Evolutionary conservation across 2,888 invertebrate species (phyloP).

Genomic region (Callyntrura guangdongensis): DNA sequence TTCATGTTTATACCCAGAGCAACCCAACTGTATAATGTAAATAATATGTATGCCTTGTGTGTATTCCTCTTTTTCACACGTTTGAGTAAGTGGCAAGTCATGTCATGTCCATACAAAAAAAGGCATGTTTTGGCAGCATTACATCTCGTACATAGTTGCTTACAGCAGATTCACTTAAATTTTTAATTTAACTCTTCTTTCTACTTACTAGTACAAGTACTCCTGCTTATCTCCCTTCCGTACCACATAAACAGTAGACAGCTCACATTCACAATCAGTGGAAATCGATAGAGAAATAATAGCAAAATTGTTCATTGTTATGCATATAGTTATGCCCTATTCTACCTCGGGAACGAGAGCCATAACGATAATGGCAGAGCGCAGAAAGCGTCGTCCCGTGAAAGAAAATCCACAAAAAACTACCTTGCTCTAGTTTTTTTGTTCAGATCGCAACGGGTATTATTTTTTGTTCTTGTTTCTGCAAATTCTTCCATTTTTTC

Average conservation of each 20-base stretch:
- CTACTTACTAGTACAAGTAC: neutral
- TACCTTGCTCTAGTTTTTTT: no score
- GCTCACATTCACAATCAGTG: neutral
- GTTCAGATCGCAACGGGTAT: no score
- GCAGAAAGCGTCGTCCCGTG: neutral
- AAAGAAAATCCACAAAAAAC: no score
- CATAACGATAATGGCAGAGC: neutral
- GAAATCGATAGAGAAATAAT: slow-evolving; percentile 9
- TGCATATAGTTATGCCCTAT: slow-evolving; percentile 1
- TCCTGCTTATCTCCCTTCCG: no score
- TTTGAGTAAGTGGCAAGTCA: slow-evolving; percentile 21
- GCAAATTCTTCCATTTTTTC: neutral
- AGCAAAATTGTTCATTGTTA: slow-evolving; percentile 11
- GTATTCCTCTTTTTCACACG: slow-evolving; percentile 2
- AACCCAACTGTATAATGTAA: no score
- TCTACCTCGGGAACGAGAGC: neutral
- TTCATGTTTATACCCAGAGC: neutral
- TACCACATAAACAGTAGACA: neutral
- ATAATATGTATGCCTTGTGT: no score
- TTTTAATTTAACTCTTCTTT: slow-evolving; percentile 31
- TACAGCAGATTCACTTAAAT: neutral
- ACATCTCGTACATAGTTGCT: neutral
- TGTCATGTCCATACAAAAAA: neutral
- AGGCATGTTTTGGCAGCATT: slow-evolving; percentile 6
- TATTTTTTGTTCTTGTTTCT: neutral